A percentile compares a stretch with the other conserved stretches of the same genome.
These are phyloP conservation scores for Lasius platythorax DNA, from an alignment of 2,888 invertebrate species.

Conservation along the genomic window DNA sequence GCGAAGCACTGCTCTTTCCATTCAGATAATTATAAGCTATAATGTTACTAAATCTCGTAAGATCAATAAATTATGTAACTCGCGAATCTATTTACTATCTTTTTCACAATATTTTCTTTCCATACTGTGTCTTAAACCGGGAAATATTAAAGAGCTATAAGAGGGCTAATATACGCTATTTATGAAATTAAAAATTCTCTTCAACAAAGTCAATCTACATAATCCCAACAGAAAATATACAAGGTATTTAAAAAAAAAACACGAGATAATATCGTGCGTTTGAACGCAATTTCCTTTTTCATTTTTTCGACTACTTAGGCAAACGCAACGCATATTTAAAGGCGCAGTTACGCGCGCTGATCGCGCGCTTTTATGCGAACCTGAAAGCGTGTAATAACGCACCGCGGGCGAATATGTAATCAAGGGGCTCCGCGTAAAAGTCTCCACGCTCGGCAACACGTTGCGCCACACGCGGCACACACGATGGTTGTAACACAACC, in stretches of 20 bases:
- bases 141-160: neutral
- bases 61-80: neutral
- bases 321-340: conserved; percentile 59
- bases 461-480: conserved; percentile 41
- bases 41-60: neutral
- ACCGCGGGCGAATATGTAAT: conserved; percentile 76
- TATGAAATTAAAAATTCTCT: neutral
- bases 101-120: neutral
- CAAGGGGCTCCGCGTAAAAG: conserved; percentile 68
- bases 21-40: neutral
- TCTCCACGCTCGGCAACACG: conserved; percentile 54
- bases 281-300: conserved; percentile 56
- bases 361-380: conserved; percentile 66
- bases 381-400: conserved; percentile 75
- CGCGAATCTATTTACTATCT: neutral
- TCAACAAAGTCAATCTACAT: neutral
- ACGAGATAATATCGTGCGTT: conserved; percentile 15
- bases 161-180: neutral
- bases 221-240: neutral
- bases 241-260: neutral
- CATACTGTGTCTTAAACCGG: neutral
- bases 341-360: conserved; percentile 59
- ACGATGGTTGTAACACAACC: conserved; percentile 67
- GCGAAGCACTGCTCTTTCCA: conserved; percentile 1
- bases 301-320: conserved; percentile 46